Conservation (phyloP, 2,888 invertebrate genomes). For the Microctonus hyperodae region DNA sequence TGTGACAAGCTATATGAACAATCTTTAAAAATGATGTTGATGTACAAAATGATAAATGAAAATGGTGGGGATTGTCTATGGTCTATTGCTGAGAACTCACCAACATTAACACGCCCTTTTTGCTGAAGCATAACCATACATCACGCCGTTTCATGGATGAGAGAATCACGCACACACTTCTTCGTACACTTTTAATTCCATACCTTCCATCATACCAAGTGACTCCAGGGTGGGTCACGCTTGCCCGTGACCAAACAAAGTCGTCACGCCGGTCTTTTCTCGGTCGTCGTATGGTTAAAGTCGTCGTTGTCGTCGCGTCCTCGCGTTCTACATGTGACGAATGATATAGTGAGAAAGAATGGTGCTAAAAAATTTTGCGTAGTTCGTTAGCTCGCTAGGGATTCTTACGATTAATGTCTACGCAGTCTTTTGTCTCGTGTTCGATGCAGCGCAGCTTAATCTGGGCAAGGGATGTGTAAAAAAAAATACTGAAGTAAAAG, state of each 20-base stretch:
- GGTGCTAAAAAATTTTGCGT: not conserved
- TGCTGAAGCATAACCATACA: slow-evolving; percentile 23
- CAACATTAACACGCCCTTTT: slow-evolving; percentile 23
- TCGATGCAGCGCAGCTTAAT: not conserved
- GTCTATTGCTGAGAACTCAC: not conserved
- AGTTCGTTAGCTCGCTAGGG: slow-evolving; percentile 27
- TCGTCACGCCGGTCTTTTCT: slow-evolving; percentile 23
- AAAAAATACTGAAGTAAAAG: not conserved
- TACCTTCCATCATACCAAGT: slow-evolving; percentile 4
- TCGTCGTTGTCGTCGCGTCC: not conserved
- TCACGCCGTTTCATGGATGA: slow-evolving; percentile 21
- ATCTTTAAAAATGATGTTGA: not conserved
- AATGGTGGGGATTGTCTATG: not conserved
- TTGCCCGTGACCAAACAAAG: slow-evolving; percentile 10
- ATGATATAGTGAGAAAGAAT: slow-evolving; percentile 3
- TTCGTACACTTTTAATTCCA: slow-evolving; percentile 1
- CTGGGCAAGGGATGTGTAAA: not conserved
- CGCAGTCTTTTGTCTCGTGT: slow-evolving; percentile 28
- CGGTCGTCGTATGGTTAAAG: not conserved
- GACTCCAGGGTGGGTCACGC: slow-evolving; percentile 29
- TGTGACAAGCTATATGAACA: not conserved
- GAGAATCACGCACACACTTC: slow-evolving; percentile 29
- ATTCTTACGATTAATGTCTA: slow-evolving; percentile 22
- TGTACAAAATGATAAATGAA: slow-evolving; percentile 2
- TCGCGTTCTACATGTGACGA: slow-evolving; percentile 23